These are phyloP conservation scores for Grapholita molesta DNA, from an alignment of 1,140 invertebrate species.

Conservation along the genomic window DNA sequence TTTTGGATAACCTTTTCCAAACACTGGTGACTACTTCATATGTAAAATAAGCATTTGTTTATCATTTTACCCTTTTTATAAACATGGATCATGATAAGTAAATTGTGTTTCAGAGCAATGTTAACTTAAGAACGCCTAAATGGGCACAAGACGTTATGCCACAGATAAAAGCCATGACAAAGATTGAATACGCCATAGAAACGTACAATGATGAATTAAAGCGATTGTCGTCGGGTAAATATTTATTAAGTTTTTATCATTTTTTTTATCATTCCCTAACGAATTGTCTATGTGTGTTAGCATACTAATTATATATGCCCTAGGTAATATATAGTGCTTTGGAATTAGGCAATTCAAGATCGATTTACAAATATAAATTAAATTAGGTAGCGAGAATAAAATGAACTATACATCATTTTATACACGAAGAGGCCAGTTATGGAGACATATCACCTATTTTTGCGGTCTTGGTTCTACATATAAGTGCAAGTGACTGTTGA, in stretches of 20 bases:
- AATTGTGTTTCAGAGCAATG: slow-evolving; percentile 60
- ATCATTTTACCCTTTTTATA: background rate
- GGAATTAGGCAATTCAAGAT: too few relatives aligned
- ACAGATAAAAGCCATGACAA: slow-evolving; percentile 71
- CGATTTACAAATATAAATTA: too few relatives aligned
- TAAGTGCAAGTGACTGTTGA: too few relatives aligned
- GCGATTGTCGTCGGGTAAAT: slow-evolving; percentile 66
- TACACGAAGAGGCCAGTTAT: too few relatives aligned
- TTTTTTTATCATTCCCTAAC: too few relatives aligned
- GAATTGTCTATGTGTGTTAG: too few relatives aligned
- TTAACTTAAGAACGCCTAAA: slow-evolving; percentile 58
- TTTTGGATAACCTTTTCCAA: slow-evolving; percentile 76
- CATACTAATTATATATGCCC: too few relatives aligned
- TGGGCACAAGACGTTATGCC: slow-evolving; percentile 74
- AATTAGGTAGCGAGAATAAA: too few relatives aligned
- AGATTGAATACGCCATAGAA: slow-evolving; percentile 69
- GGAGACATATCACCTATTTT: too few relatives aligned
- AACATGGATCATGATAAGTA: slow-evolving; percentile 15
- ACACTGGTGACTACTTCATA: slow-evolving; percentile 58
- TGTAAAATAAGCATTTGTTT: background rate
- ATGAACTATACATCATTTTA: too few relatives aligned
- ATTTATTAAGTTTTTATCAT: background rate
- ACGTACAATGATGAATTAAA: slow-evolving; percentile 67
- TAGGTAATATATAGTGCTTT: too few relatives aligned
- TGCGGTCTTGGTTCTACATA: too few relatives aligned